Evolutionary conservation across 2,888 invertebrate genomes (phyloP).

Genomic region (Ennomos quercinarius): DNA sequence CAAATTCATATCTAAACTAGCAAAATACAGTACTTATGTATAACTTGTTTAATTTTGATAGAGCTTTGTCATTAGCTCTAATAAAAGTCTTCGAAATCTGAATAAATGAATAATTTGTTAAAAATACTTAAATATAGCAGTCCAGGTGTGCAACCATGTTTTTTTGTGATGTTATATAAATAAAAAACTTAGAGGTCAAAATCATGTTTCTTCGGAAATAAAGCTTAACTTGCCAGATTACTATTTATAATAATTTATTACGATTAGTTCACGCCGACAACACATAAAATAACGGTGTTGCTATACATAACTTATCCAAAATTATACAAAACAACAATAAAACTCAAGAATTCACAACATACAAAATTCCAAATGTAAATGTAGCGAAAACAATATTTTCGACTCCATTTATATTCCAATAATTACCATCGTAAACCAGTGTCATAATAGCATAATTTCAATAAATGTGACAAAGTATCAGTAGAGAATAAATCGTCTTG

Average conservation of each 20-base stretch:
- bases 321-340: conserved; percentile 12
- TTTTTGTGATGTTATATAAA: neutral
- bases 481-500: conserved; percentile 65
- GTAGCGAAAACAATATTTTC: conserved; percentile 33
- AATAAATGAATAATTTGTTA: too few relatives aligned
- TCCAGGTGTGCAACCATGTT: too few relatives aligned
- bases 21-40: too few relatives aligned
- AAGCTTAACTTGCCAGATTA: conserved; percentile 2
- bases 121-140: too few relatives aligned
- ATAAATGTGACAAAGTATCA: conserved; percentile 74
- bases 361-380: conserved; percentile 16
- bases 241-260: conserved; percentile 7
- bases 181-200: conserved; percentile 16
- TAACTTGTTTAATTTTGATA: too few relatives aligned
- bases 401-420: conserved; percentile 40
- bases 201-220: neutral
- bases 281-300: conserved; percentile 20
- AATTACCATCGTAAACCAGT: conserved; percentile 49
- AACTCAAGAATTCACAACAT: conserved; percentile 9
- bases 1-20: too few relatives aligned
- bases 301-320: conserved; percentile 9
- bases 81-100: too few relatives aligned
- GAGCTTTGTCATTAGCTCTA: too few relatives aligned
- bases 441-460: conserved; percentile 55
- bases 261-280: conserved; percentile 5